A percentile compares a stretch with the other conserved stretches of the same genome.
Evolutionary conservation across 1,140 invertebrate genomes (phyloP).

Genomic region (roundworm (Caenorhabditis elegans)): WBcel235 BX284605.5:6829501-6830000

Average conservation of each 20-base stretch:
- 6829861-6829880: slow-evolving; percentile 30
- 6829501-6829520: slow-evolving; percentile 11
- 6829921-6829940: background rate
- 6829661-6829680: background rate
- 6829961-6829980: slow-evolving; percentile 34
- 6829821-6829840: slow-evolving; percentile 44
- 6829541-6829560: background rate
- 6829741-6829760: slow-evolving; percentile 35
- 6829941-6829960: slow-evolving; percentile 38
- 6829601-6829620: background rate
- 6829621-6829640: background rate
- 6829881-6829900: slow-evolving; percentile 4
- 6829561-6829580: background rate
- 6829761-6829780: slow-evolving; percentile 40
- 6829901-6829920: slow-evolving; percentile 11
- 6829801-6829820: slow-evolving; percentile 46
- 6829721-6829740: slow-evolving; percentile 18
- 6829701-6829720: slow-evolving; percentile 5
- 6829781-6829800: slow-evolving; percentile 42
- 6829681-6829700: background rate
- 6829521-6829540: background rate
- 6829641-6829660: background rate
- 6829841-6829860: slow-evolving; percentile 45
- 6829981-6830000: slow-evolving; percentile 20
- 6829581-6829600: background rate